phyloP scores from a whole-genome alignment of 2,888 invertebrate genomes.

The Gasteruption jaculator region DNA sequence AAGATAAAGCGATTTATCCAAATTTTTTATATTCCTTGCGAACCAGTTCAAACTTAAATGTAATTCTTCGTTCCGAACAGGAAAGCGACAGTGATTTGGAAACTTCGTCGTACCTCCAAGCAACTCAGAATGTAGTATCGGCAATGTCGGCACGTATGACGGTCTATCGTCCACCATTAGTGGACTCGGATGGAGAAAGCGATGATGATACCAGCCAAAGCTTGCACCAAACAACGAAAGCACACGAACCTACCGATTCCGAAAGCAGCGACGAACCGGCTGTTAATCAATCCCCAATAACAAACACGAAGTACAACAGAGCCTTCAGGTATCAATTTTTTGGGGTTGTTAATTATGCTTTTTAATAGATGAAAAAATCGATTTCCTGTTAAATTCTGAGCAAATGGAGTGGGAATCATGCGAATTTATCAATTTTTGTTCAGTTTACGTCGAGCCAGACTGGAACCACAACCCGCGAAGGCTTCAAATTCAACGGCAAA shows the following conservation, averaged over 20 bases:
- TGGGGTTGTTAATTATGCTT: background rate
- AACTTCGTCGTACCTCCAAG: conserved; percentile 47
- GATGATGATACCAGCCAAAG: conserved; percentile 45
- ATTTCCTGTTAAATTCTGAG: too few species aligned
- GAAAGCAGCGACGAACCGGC: conserved; percentile 40
- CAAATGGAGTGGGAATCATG: too few species aligned
- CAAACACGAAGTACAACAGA: conserved; percentile 34
- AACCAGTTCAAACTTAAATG: too few species aligned
- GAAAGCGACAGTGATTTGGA: conserved; percentile 49
- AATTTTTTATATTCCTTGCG: too few species aligned
- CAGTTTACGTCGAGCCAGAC: conserved; percentile 62
- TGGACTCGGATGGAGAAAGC: conserved; percentile 50
- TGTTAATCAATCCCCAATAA: conserved; percentile 26
- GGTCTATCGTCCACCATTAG: conserved; percentile 32
- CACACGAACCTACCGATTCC: conserved; percentile 35
- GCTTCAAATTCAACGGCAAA: conserved; percentile 50
- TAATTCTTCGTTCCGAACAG: conserved; percentile 19
- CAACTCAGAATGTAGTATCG: conserved; percentile 57
- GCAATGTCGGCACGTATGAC: conserved; percentile 52
- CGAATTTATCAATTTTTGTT: too few species aligned
- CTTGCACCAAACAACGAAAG: conserved; percentile 29
- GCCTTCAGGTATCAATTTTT: conserved; percentile 28
- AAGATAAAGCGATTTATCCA: too few species aligned
- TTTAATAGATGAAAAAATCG: too few species aligned
- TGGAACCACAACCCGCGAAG: conserved; percentile 57